These are phyloP conservation scores for Dichetophora obliterata DNA, from an alignment of 2,888 invertebrate species.

Conservation along the genomic window DNA sequence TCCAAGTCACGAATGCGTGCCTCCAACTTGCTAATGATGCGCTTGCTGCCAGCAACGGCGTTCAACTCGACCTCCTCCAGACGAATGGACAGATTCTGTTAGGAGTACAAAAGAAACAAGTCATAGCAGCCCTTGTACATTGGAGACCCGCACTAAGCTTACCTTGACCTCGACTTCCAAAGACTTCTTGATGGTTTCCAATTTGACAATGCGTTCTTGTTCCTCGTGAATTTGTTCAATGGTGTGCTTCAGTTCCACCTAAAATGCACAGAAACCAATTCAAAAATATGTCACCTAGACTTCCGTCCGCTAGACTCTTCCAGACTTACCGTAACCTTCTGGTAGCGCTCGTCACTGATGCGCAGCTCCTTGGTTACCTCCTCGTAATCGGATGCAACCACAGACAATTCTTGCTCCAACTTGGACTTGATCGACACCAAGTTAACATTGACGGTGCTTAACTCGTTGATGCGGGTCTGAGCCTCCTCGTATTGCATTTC, in stretches of 20 bases:
- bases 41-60: slow-evolving; percentile 95
- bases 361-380: slow-evolving; percentile 97
- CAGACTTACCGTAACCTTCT: slow-evolving; percentile 81
- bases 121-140: too few species aligned
- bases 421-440: slow-evolving; percentile 94
- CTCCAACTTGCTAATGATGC: slow-evolving; percentile 98
- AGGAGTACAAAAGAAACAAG: not conserved
- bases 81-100: slow-evolving; percentile 86
- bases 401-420: slow-evolving; percentile 92
- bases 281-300: not conserved
- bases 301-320: not conserved
- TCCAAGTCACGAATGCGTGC: slow-evolving; percentile 95
- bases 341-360: slow-evolving; percentile 94
- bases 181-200: slow-evolving; percentile 97
- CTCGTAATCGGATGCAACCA: slow-evolving; percentile 95
- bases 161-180: slow-evolving; percentile 96
- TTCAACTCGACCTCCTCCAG: slow-evolving; percentile 97
- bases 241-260: slow-evolving; percentile 93
- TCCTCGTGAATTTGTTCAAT: slow-evolving; percentile 95
- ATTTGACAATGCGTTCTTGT: slow-evolving; percentile 96
- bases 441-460: slow-evolving; percentile 95
- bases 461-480: slow-evolving; percentile 91
- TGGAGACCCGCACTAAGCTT: slow-evolving; percentile 14
- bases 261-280: slow-evolving; percentile 45
- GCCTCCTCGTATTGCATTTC: slow-evolving; percentile 94